A percentile compares a stretch with the other conserved stretches of the same genome.
Evolutionary conservation across 2,888 invertebrate species (phyloP).

Genomic region (Agonopterix heracliana): DNA sequence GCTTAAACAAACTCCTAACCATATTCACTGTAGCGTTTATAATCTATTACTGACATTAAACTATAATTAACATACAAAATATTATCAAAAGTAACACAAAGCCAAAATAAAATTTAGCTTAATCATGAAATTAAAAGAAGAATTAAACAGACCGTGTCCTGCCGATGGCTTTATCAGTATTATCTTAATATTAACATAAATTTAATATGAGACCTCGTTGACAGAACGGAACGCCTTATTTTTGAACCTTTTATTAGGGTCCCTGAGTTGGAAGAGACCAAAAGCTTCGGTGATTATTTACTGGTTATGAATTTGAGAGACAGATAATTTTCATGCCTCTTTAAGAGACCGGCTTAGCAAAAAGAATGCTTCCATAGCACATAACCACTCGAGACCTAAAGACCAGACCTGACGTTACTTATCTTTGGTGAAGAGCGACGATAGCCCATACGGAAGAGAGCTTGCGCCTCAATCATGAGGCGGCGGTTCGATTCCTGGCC

Average conservation of each 20-base stretch:
- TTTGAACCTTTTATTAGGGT: slow-evolving; percentile 18
- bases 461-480: no score
- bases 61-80: slow-evolving; percentile 12
- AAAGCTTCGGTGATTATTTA: no score
- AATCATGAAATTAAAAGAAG: slow-evolving; percentile 17
- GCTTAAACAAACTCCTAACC: background rate
- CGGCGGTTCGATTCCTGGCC: no score
- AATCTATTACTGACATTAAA: slow-evolving; percentile 11
- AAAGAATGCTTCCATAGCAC: no score
- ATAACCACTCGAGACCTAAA: no score
- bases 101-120: slow-evolving; percentile 13
- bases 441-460: no score
- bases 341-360: no score
- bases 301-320: no score
- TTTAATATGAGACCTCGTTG: slow-evolving; percentile 27
- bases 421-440: no score
- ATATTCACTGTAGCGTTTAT: background rate
- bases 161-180: slow-evolving; percentile 24
- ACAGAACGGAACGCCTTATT: slow-evolving; percentile 25
- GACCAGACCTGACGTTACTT: no score
- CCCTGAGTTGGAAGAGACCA: background rate
- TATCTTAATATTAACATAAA: slow-evolving; percentile 34
- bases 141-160: slow-evolving; percentile 18
- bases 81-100: slow-evolving; percentile 17
- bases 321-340: no score